These are phyloP conservation scores for Eleutherodactylus coqui DNA, from an alignment of 2,797 vertebrate species.

Conservation along the genomic window DNA sequence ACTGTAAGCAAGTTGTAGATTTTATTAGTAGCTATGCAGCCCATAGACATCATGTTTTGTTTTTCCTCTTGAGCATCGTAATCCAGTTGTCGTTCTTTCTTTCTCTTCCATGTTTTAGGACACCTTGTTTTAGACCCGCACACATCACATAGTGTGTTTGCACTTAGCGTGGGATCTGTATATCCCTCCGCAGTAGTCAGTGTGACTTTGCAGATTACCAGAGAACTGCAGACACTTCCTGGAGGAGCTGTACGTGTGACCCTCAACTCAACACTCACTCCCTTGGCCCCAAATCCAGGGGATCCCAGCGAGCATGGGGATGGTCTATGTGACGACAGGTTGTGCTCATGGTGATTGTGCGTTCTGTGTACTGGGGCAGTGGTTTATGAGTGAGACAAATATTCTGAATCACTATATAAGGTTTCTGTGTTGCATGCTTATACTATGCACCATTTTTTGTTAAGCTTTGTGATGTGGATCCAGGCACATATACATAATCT, in stretches of 20 bases:
- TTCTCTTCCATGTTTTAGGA: slow-evolving; percentile 73
- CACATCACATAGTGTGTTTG: slow-evolving; percentile 85
- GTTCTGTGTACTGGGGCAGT: slow-evolving; percentile 58
- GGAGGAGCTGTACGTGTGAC: slow-evolving; percentile 86
- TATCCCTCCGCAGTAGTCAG: slow-evolving; percentile 86
- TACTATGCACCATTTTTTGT: neutral
- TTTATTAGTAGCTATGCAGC: no score
- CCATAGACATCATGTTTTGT: neutral
- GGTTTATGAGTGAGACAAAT: slow-evolving; percentile 1
- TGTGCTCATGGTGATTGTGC: slow-evolving; percentile 83
- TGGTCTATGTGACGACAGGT: slow-evolving; percentile 89
- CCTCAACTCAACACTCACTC: slow-evolving; percentile 85
- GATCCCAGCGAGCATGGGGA: slow-evolving; percentile 78
- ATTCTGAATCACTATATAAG: neutral
- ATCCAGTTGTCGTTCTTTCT: neutral
- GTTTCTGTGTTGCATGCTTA: neutral
- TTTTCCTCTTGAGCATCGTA: rapidly evolving
- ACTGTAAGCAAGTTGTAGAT: no score
- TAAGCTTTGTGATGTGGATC: neutral
- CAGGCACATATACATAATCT: neutral
- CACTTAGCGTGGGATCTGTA: slow-evolving; percentile 85
- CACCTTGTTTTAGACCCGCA: slow-evolving; percentile 93
- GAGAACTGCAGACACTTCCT: slow-evolving; percentile 88
- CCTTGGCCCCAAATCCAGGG: slow-evolving; percentile 71
- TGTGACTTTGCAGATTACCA: slow-evolving; percentile 84